Conservation (phyloP, 2,888 invertebrate genomes). For the Drosophila hawaiiensis region DNA sequence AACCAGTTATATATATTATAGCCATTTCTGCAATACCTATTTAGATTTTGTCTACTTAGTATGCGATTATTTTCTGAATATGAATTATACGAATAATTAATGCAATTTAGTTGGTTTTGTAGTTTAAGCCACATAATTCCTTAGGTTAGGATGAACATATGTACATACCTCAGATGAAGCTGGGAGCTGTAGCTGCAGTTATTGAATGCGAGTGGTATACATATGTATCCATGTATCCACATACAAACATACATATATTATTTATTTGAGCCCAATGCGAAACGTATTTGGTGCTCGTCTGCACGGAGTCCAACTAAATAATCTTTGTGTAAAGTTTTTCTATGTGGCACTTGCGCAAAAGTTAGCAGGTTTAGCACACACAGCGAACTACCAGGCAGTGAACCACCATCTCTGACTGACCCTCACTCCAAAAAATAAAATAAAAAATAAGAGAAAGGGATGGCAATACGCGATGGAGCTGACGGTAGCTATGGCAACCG, state of each 20-base stretch:
- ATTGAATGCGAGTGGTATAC: constrained; percentile 18
- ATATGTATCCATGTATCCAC: neutral
- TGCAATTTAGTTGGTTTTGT: neutral
- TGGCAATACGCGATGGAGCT: neutral
- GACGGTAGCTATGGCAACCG: constrained; percentile 13
- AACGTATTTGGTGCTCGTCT: constrained; percentile 30
- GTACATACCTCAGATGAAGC: neutral
- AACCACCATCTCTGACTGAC: neutral
- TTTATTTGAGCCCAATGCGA: constrained; percentile 7
- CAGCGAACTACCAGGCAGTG: neutral
- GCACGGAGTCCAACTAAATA: constrained; percentile 57
- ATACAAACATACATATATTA: constrained; percentile 4
- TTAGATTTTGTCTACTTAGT: neutral
- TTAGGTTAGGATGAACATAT: neutral
- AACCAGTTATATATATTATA: neutral
- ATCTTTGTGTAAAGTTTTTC: constrained; percentile 67
- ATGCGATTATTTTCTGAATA: neutral
- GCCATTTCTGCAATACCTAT: neutral
- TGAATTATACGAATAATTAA: neutral
- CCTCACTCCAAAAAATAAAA: constrained; percentile 1
- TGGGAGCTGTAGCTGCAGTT: constrained; percentile 16
- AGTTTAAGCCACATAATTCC: neutral
- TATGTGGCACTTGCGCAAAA: constrained; percentile 48
- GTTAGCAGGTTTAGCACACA: constrained; percentile 31
- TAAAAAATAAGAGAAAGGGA: neutral